phyloP scores from a whole-genome alignment of 2,888 invertebrate species.

The Temnothorax unifasciatus region DNA sequence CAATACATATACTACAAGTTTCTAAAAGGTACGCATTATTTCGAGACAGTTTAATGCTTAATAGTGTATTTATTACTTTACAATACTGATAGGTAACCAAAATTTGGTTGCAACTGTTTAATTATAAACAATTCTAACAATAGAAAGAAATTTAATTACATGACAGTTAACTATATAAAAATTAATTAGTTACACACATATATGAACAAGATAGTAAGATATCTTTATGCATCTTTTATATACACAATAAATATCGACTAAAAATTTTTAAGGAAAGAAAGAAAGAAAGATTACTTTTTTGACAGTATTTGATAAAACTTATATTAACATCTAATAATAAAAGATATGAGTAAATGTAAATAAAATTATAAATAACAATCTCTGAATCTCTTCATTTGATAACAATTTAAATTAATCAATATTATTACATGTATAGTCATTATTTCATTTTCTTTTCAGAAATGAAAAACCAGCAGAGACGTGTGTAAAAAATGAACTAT shows the following conservation, averaged over 20 bases:
- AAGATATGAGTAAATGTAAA: background rate
- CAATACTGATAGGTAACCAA: background rate
- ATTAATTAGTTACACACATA: too few relatives aligned
- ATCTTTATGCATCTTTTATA: background rate
- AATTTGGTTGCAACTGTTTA: background rate
- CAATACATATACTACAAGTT: constrained; percentile 21
- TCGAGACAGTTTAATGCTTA: background rate
- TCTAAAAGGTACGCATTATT: constrained; percentile 35
- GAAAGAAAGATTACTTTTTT: background rate
- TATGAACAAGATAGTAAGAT: background rate
- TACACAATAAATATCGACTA: background rate
- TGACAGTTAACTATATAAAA: background rate
- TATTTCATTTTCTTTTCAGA: constrained; percentile 75
- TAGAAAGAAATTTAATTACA: background rate
- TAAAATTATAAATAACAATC: constrained; percentile 21
- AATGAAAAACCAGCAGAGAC: constrained; percentile 53
- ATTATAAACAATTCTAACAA: background rate
- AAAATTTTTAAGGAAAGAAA: background rate
- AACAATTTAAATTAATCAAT: constrained; percentile 18
- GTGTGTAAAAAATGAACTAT: constrained; percentile 38
- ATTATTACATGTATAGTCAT: constrained; percentile 28
- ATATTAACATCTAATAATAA: background rate
- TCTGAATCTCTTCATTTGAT: background rate
- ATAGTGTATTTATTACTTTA: background rate
- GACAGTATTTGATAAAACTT: background rate